phyloP scores from a whole-genome alignment of 1,140 invertebrate genomes.

The Dendrolimus kikuchii region DNA sequence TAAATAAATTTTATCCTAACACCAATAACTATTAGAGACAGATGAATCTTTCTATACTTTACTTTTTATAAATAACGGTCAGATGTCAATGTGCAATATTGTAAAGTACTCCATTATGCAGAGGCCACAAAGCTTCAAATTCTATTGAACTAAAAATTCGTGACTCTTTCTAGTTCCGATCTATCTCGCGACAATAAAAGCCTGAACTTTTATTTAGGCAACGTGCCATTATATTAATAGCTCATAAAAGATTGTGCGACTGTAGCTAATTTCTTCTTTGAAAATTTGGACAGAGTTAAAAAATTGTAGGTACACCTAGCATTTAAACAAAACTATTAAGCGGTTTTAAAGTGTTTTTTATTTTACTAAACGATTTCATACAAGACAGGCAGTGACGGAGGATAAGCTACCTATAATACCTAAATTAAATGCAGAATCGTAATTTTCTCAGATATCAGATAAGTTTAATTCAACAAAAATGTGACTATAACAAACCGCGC shows the following conservation, averaged over 20 bases:
- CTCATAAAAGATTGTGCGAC: slow-evolving; percentile 1
- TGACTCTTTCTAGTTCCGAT: slow-evolving; percentile 5
- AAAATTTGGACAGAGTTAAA: not conserved
- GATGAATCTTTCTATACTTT: not conserved
- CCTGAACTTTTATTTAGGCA: slow-evolving; percentile 3
- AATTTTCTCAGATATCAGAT: too few relatives aligned
- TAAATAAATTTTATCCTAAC: not conserved
- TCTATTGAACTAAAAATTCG: slow-evolving; percentile 5
- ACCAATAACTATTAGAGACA: not conserved
- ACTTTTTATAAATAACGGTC: slow-evolving; percentile 2
- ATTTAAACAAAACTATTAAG: too few relatives aligned
- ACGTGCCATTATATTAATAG: slow-evolving; percentile 1
- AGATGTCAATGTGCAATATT: slow-evolving; percentile 11
- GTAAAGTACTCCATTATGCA: slow-evolving; percentile 5
- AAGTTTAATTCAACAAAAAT: too few relatives aligned
- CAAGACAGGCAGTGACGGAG: too few relatives aligned
- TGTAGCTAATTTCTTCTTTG: not conserved
- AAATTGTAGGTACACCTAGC: not conserved
- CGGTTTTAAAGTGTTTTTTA: too few relatives aligned
- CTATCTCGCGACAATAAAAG: slow-evolving; percentile 1
- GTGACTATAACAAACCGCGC: too few relatives aligned
- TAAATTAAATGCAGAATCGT: too few relatives aligned
- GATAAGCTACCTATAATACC: too few relatives aligned
- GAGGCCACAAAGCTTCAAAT: slow-evolving; percentile 3
- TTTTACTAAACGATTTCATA: too few relatives aligned